phyloP scores from a whole-genome alignment of 1,140 invertebrate species.

The Pogonus chalceus region DNA sequence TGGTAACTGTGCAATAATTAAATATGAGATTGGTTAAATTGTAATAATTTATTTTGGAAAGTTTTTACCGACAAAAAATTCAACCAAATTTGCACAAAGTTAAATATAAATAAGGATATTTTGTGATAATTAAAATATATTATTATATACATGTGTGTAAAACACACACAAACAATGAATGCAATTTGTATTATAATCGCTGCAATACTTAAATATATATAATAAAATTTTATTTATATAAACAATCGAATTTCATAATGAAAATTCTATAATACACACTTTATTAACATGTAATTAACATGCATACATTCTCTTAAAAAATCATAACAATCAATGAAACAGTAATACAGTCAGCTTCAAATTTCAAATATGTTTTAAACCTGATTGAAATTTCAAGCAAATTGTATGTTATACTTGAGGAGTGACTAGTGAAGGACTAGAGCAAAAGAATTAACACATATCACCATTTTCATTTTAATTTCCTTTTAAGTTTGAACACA shows the following conservation, averaged over 20 bases:
- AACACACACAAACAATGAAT: background rate
- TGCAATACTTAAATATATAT: conserved; percentile 4
- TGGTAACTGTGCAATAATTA: too few species aligned
- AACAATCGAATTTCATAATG: background rate
- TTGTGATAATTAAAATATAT: conserved; percentile 6
- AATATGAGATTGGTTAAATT: too few species aligned
- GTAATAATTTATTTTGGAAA: too few species aligned
- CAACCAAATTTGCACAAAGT: conserved; percentile 5
- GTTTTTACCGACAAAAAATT: background rate
- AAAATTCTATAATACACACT: background rate
- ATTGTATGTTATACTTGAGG: background rate
- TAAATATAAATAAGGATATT: background rate
- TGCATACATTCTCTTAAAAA: too few species aligned
- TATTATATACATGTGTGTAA: background rate
- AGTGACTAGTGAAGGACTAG: conserved; percentile 1
- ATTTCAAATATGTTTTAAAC: background rate
- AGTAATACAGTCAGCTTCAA: background rate
- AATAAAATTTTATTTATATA: conserved; percentile 8
- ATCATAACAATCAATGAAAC: background rate
- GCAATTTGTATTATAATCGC: conserved; percentile 7
- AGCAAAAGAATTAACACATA: conserved; percentile 4
- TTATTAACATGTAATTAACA: conserved; percentile 5
- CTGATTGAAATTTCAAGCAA: background rate
- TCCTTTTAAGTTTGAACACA: background rate
- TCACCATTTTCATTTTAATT: conserved; percentile 1